Base-by-base conservation (phyloP, 92 coral and sea anemone genomes). In the Epizoanthus scotinus region DNA sequence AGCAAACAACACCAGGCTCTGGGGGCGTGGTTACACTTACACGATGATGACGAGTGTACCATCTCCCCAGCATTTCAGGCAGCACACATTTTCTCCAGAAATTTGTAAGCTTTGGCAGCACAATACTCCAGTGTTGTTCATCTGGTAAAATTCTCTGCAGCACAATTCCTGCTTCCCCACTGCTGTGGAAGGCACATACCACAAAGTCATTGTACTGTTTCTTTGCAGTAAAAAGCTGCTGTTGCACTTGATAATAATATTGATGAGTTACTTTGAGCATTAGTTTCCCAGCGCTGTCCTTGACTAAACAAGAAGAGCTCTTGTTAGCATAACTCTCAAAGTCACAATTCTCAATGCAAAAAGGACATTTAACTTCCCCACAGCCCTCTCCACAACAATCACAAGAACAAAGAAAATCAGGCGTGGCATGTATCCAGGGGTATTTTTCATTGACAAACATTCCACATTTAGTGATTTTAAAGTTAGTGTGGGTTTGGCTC, bases 361-460 rank as follows among this genome's bases (percentile, higher is more conserved):
- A 85, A 15, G 91, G 91, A 55, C 89, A 91, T 84, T 90, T 90
- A 19, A 86, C 87, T 62, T 91, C 90, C 10, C 95, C 91, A 81
- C 92, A 91, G 24, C 92, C 95, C 40, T 82, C 63, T 21, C 88
- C 95, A 75, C 95, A 91, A 66, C 92, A 91, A 28, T 84, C 67
- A 63, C 94, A 91, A 19, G 87, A 38, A 34, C 67, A 70, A 47
- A 91, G 69, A 73, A 77, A 85, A 78, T 90, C 89, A 58, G 94
- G 94, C 25, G 94, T 87, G 54, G 94, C 94, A 91, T 91, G 95
- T 56, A 88, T 66, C 83, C 85, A 88, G 27, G 86, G 90, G 49
- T 88, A 70, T 53, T 85, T 50, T 36, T 82, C 84, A 55, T 87
- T 78, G 40, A 91, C 78, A 57, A 84, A 55, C 66, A 82, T 58